These are phyloP conservation scores for Zoanthus solanderi DNA, from an alignment of 92 coral and sea anemone genomes.

Conservation along the genomic window DNA sequence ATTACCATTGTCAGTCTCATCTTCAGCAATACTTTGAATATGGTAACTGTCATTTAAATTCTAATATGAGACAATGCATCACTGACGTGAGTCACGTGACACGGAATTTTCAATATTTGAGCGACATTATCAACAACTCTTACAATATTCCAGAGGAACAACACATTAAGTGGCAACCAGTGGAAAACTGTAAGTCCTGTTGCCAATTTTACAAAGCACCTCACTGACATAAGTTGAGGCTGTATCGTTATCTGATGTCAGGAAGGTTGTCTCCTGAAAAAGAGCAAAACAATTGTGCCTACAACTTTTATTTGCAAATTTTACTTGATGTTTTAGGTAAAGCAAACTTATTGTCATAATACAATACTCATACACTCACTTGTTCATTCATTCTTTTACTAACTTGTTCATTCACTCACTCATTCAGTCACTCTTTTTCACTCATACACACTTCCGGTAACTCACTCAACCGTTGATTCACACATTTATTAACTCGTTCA, in stretches of 20 bases:
- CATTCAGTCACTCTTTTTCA: neutral
- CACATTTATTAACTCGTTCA: too few species aligned
- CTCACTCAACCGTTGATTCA: too few species aligned
- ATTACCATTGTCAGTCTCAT: neutral
- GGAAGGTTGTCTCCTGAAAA: slow-evolving; percentile 58
- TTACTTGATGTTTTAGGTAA: too few species aligned
- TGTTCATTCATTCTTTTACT: neutral
- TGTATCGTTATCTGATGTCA: slow-evolving; percentile 42
- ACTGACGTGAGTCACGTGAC: neutral
- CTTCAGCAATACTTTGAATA: neutral
- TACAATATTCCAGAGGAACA: neutral
- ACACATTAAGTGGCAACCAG: slow-evolving; percentile 24
- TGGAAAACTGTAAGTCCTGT: slow-evolving; percentile 71
- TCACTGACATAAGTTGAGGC: slow-evolving; percentile 56
- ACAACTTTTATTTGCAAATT: too few species aligned
- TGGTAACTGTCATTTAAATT: neutral
- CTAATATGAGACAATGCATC: neutral
- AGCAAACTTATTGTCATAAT: too few species aligned
- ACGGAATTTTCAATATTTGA: neutral
- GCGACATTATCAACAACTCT: neutral
- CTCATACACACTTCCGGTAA: too few species aligned
- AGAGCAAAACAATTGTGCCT: neutral
- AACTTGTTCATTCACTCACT: neutral
- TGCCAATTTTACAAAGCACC: slow-evolving; percentile 81
- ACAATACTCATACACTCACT: too few species aligned